These are phyloP conservation scores for Microctenopoma steveboyesi DNA, from an alignment of 2,797 vertebrate genomes.

Conservation along the genomic window DNA sequence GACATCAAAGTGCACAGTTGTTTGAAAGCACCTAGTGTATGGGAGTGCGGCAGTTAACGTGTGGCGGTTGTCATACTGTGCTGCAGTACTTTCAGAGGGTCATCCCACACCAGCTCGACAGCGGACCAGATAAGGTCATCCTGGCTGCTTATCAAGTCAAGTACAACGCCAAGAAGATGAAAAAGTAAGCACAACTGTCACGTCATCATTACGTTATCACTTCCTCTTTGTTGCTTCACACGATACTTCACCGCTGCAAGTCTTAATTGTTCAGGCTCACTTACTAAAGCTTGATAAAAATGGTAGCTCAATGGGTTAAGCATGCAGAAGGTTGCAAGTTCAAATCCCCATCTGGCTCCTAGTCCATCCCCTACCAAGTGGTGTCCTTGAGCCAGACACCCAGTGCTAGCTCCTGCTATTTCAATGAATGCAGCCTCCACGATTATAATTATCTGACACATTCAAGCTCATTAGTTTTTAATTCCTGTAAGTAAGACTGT, in stretches of 20 bases:
- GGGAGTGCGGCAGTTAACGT: constrained; percentile 6
- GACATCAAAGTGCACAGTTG: constrained; percentile 1
- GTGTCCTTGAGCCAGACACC: no score
- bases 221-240: not conserved
- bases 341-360: no score
- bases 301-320: no score
- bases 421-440: no score
- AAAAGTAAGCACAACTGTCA: constrained; percentile 87
- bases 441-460: no score
- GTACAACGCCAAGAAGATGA: constrained; percentile 99
- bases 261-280: not conserved
- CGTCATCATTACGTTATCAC: not conserved
- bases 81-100: constrained; percentile 96
- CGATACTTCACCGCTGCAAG: not conserved
- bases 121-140: constrained; percentile 95
- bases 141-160: constrained; percentile 97
- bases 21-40: not conserved
- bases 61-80: constrained; percentile 14
- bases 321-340: no score
- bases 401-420: no score
- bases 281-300: not conserved
- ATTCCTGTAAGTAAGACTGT: no score
- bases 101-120: constrained; percentile 96
- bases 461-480: no score
- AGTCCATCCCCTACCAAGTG: no score